phyloP scores from a whole-genome alignment of 2,797 vertebrate species.

The Craterocephalus amniculus region DNA sequence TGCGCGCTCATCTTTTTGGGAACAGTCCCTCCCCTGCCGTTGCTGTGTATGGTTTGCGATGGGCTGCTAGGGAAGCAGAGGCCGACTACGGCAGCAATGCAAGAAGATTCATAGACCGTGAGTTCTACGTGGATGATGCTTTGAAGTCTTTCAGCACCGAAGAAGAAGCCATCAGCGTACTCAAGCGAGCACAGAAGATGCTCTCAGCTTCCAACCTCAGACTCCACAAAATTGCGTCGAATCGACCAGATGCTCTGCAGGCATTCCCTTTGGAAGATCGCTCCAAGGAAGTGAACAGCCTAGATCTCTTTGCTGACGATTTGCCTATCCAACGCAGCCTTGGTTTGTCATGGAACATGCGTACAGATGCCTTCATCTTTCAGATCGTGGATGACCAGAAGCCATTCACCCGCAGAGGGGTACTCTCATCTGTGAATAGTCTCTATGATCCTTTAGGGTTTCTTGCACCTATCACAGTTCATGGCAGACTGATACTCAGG shows the following conservation, averaged over 20 bases:
- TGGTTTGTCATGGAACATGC: conserved; percentile 7
- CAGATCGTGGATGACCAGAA: background rate
- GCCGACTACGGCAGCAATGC: background rate
- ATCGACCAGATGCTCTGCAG: background rate
- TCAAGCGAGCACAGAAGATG: background rate
- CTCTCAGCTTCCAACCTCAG: conserved; percentile 22
- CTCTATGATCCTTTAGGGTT: background rate
- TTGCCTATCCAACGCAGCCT: background rate
- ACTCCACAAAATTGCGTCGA: conserved; percentile 25
- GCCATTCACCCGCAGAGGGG: conserved; percentile 12
- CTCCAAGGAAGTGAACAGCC: background rate
- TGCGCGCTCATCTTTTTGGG: conserved; percentile 1
- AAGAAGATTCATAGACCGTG: background rate
- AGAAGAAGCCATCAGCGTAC: conserved; percentile 10
- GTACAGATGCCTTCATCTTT: conserved; percentile 5
- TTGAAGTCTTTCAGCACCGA: conserved; percentile 7
- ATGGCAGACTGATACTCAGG: background rate
- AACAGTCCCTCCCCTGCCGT: background rate
- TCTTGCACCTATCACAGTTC: background rate
- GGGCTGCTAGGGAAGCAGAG: background rate
- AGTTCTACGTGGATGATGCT: conserved; percentile 13
- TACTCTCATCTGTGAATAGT: background rate
- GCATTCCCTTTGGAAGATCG: conserved; percentile 3
- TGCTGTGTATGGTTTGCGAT: background rate
- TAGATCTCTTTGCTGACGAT: background rate